phyloP scores from a whole-genome alignment of 2,113 vertebrate species.

The Thryonomys swinderianus region DNA sequence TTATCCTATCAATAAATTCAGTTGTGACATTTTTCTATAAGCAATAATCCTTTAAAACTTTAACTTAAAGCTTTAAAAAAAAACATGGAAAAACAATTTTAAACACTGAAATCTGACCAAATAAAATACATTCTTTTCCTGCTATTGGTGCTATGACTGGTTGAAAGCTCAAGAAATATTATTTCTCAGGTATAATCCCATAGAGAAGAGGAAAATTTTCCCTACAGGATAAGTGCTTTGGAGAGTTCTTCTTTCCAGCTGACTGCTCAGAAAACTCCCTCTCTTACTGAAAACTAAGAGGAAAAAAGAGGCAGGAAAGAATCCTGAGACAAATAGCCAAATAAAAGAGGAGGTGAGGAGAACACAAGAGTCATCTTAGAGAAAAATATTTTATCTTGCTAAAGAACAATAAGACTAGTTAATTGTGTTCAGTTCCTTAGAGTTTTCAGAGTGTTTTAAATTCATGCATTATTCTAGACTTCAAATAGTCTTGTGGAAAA shows the following conservation, averaged over 20 bases:
- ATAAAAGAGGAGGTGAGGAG: not conserved
- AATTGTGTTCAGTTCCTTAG: not conserved
- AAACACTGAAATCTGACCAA: conserved; percentile 30
- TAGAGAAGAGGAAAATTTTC: conserved; percentile 24
- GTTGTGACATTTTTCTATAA: conserved; percentile 50
- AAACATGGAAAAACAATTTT: conserved; percentile 59
- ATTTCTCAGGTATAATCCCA: conserved; percentile 38
- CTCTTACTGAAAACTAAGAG: not conserved
- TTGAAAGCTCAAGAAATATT: conserved; percentile 26
- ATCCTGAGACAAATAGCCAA: conserved; percentile 40
- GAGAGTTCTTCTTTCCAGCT: not conserved
- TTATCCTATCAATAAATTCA: conserved; percentile 10
- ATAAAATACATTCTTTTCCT: not conserved
- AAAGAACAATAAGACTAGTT: conserved; percentile 1
- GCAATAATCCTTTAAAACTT: conserved; percentile 39
- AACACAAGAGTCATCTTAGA: not conserved
- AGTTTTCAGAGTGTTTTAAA: not conserved
- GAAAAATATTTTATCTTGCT: not conserved
- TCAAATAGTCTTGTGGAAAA: conserved; percentile 1
- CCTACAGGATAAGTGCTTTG: conserved; percentile 9
- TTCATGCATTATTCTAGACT: not conserved
- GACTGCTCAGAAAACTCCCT: not conserved
- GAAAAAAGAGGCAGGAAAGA: not conserved
- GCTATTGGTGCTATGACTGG: not conserved
- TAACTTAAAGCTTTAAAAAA: conserved; percentile 73